A percentile compares a stretch with the other conserved stretches of the same genome.
Conservation (phyloP, 2,797 vertebrate genomes). For the Poecilia gillii region DNA sequence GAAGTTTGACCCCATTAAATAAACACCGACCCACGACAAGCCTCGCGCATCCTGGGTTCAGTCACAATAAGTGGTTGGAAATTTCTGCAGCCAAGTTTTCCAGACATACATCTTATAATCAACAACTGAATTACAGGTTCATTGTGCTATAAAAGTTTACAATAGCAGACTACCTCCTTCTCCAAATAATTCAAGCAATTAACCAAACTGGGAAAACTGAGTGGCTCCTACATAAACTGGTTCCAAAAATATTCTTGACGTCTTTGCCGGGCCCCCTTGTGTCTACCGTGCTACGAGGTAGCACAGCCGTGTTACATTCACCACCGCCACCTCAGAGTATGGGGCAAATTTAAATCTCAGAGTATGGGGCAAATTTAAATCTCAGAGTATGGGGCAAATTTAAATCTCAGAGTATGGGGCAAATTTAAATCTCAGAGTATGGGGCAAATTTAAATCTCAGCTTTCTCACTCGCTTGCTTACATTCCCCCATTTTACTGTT, state of each 20-base stretch:
- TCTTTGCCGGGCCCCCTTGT: neutral
- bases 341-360: constrained; percentile 50
- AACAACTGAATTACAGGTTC: constrained; percentile 1
- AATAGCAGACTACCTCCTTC: constrained; percentile 6
- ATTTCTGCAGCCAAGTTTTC: constrained; percentile 6
- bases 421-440: constrained; percentile 45
- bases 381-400: constrained; percentile 50
- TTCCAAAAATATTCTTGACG: constrained; percentile 6
- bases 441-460: constrained; percentile 49
- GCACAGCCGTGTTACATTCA: constrained; percentile 62
- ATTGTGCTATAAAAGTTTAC: neutral
- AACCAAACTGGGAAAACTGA: neutral
- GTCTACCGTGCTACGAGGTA: constrained; percentile 26
- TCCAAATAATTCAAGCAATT: neutral
- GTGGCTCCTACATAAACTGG: neutral
- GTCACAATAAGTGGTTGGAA: neutral
- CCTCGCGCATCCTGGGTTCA: constrained; percentile 2
- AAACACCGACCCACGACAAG: neutral
- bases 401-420: constrained; percentile 47
- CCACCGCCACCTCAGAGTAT: constrained; percentile 45
- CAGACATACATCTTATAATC: constrained; percentile 12
- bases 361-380: constrained; percentile 54
- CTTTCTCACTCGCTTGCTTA: constrained; percentile 27
- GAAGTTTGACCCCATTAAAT: neutral
- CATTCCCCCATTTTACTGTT: constrained; percentile 43